Evolutionary conservation across 2,113 vertebrate species (phyloP).

Genomic region (Antigone vipio): DNA sequence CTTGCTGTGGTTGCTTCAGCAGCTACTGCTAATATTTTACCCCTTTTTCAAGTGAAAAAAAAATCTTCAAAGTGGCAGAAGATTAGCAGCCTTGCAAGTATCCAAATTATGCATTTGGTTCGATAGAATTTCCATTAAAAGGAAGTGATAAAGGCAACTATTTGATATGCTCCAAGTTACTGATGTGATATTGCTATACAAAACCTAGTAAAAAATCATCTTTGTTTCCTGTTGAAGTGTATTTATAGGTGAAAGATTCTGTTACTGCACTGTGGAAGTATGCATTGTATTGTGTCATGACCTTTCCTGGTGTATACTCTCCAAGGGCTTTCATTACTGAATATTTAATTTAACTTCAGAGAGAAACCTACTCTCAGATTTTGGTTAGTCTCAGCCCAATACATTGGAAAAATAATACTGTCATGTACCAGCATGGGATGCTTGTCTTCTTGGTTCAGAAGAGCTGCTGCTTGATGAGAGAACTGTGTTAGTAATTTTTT

Average conservation of each 20-base stretch:
- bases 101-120: background rate
- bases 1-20: slow-evolving; percentile 56
- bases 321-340: background rate
- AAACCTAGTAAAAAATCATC: background rate
- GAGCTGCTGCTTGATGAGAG: background rate
- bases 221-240: slow-evolving; percentile 19
- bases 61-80: background rate
- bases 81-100: slow-evolving; percentile 19
- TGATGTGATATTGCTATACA: background rate
- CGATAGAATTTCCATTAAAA: slow-evolving; percentile 11
- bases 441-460: background rate
- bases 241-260: slow-evolving; percentile 26
- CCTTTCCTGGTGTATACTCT: slow-evolving; percentile 2
- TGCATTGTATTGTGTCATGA: background rate
- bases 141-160: slow-evolving; percentile 1
- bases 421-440: background rate
- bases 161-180: background rate
- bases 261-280: slow-evolving; percentile 4
- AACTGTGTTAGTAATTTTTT: background rate
- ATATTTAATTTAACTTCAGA: background rate
- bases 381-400: background rate
- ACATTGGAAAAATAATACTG: background rate
- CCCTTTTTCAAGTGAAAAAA: slow-evolving; percentile 39
- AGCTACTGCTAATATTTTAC: slow-evolving; percentile 47
- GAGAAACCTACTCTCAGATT: background rate